Conservation (phyloP, 1,140 invertebrate species). For the Diorhabda elongata region DNA sequence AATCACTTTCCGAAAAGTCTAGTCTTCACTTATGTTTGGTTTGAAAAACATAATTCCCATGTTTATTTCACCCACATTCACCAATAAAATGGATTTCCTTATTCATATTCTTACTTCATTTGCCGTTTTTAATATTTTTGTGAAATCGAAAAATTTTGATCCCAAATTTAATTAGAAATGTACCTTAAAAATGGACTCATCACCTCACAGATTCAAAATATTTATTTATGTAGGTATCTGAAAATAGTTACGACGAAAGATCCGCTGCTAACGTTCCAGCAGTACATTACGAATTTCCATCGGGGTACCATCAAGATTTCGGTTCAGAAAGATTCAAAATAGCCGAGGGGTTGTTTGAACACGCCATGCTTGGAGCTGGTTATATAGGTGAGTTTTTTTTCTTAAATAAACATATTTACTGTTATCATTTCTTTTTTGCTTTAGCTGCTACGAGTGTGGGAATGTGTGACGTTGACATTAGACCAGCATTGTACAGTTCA, state of each 20-base stretch:
- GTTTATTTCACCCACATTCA: too few relatives aligned
- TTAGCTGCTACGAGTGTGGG: slow-evolving; percentile 82
- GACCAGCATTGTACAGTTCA: slow-evolving; percentile 85
- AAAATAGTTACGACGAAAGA: slow-evolving; percentile 79
- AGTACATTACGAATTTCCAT: slow-evolving; percentile 89
- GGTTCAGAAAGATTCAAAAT: slow-evolving; percentile 82
- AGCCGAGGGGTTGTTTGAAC: slow-evolving; percentile 88
- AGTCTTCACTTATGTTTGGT: too few relatives aligned
- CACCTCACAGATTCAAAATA: neutral
- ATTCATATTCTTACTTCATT: neutral
- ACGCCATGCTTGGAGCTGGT: slow-evolving; percentile 71
- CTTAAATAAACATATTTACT: neutral
- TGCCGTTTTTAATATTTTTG: neutral
- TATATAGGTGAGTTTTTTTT: slow-evolving; percentile 53
- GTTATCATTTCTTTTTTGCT: slow-evolving; percentile 45
- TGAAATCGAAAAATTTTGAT: neutral
- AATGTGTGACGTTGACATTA: slow-evolving; percentile 92
- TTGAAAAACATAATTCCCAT: too few relatives aligned
- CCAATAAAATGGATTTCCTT: neutral
- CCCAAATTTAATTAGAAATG: neutral
- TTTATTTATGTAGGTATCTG: slow-evolving; percentile 59
- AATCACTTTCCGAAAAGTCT: too few relatives aligned
- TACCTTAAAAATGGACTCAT: neutral
- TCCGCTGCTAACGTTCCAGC: slow-evolving; percentile 76
- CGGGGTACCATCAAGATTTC: slow-evolving; percentile 91